Base-by-base conservation (phyloP, 92 coral and sea anemone species). In the Actinostola sp. region DNA sequence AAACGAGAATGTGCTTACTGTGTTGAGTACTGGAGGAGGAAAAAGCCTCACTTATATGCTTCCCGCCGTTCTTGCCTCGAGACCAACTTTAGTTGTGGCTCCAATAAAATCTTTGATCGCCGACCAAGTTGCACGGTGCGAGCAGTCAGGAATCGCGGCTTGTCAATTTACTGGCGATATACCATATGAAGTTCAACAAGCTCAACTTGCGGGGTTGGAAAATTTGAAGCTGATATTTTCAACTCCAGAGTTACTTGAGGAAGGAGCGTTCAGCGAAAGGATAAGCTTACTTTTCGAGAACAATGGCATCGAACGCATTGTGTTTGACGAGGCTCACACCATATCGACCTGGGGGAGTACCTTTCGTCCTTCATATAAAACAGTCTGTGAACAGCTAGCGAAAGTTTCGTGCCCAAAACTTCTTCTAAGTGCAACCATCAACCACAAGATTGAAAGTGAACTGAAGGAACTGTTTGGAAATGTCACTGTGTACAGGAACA, bases 341-440 rank as follows among this genome's bases (percentile, higher is more conserved):
- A 78, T 78, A 27, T 42, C 58, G 8, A 53, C 59, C 20, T 68
- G 83, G 77, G 70, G 76, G 21, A 58, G 19, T 24, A 78, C 66
- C 55, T 67, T 67, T 46, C 36, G 67, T 8, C 76, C 46, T 8
- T 19, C 36, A 12, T 78, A 45, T 46, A 68, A 53, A 45, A 39
- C 41, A 19, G 84, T 70, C 2, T 78, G 70, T 36, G 72, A 79
- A 52, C n/a, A 49, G 0, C 27, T 70, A 35, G 77, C 84, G 0
- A 62, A 79, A 24, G n/a, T 34, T 0, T 29, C 25, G 0, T 70
- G 78, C 50, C 53, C 78, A 20, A 79, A 79, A 49, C 70, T 59
- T 19, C 74, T 70, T 0, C 48, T 70, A 33, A 79, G 86, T 48
- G 86, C 86, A 35, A 80, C 85, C 7, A 71, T 34, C 67, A 76